Evolutionary conservation across 2,888 invertebrate species (phyloP), one percentile per base, ranked within the genome.

Genomic region (Acanthoscelides obtectus): DNA sequence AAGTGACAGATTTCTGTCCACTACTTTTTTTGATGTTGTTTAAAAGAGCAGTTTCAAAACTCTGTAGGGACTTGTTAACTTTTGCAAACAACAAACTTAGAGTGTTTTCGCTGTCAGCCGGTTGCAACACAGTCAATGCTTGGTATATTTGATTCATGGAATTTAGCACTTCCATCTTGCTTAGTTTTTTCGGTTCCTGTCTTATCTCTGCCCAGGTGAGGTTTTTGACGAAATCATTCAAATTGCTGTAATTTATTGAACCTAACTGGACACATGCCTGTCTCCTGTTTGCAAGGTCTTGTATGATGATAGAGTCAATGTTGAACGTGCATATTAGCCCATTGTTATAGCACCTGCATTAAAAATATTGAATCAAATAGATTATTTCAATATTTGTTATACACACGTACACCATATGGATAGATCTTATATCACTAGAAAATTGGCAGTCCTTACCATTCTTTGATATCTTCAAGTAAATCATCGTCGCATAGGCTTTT

Each of bases 121-220:
- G 83, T 72, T 84, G 78, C 67, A 86, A 77, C 68, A 72, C 75
- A 20, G 81, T 79, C 72, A 84, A 77, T 4, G 80, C 77, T 64
- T 83, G 79, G 75, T 84, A 84, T 72, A 85, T 83, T 75, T 83
- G 80, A 73, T 83, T 82, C 80, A 85, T 82, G 0, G 81, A 78
- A 6, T 78, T 73, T 45, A 79, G 73, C 65, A 85, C 76, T 69
- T 84, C 83, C 4, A 75, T 71, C 74, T 81, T 83, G 5, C 76
- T 80, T 27, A 84, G 70, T 75, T 80, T 80, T 69, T 78, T 81
- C 5, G 67, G 25, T 66, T 70, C 45, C 70, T 77, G 72, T 72
- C 75, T 78, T n/a, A 75, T 73, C 22, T 79, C 77, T 22, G 75
- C 79, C 84, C 84, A 84, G 17, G 77, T 80, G 69, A 84, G 77